Evolutionary conservation across 2,888 invertebrate species (phyloP).

Genomic region (Drosophila anomalipes): DNA sequence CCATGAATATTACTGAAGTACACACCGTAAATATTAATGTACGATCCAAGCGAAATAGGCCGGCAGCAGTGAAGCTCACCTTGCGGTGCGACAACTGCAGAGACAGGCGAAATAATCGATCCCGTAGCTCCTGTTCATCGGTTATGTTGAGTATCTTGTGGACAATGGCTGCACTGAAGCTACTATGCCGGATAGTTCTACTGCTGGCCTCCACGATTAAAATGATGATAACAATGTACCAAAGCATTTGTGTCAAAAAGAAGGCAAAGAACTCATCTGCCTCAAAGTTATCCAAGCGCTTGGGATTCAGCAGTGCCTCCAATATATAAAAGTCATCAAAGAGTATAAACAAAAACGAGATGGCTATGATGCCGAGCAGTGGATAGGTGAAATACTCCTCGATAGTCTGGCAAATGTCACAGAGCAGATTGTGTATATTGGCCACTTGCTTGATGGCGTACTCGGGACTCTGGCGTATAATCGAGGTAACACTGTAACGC

Average conservation of each 20-base stretch:
- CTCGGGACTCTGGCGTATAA: constrained; percentile 79
- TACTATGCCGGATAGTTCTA: constrained; percentile 79
- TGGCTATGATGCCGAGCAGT: constrained; percentile 82
- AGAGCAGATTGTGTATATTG: constrained; percentile 82
- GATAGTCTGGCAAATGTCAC: constrained; percentile 82
- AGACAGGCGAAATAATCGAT: constrained; percentile 82
- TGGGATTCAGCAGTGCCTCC: constrained; percentile 82
- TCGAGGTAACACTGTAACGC: constrained; percentile 79
- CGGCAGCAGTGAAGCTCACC: constrained; percentile 84
- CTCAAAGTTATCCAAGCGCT: constrained; percentile 77
- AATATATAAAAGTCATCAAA: constrained; percentile 84
- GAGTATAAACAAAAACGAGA: constrained; percentile 83
- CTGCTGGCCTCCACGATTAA: constrained; percentile 83
- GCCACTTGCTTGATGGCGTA: constrained; percentile 81
- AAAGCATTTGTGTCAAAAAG: constrained; percentile 82
- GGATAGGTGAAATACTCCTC: constrained; percentile 84
- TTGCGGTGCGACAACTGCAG: constrained; percentile 83
- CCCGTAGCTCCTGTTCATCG: constrained; percentile 78
- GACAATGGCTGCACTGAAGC: constrained; percentile 76
- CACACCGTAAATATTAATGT: constrained; percentile 84
- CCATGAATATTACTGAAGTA: not conserved
- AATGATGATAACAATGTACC: constrained; percentile 82
- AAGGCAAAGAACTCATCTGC: constrained; percentile 83
- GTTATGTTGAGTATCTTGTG: constrained; percentile 83
- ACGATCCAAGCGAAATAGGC: constrained; percentile 84